These are phyloP conservation scores for Panzeria rudis DNA, from an alignment of 2,888 invertebrate species.

Conservation along the genomic window DNA sequence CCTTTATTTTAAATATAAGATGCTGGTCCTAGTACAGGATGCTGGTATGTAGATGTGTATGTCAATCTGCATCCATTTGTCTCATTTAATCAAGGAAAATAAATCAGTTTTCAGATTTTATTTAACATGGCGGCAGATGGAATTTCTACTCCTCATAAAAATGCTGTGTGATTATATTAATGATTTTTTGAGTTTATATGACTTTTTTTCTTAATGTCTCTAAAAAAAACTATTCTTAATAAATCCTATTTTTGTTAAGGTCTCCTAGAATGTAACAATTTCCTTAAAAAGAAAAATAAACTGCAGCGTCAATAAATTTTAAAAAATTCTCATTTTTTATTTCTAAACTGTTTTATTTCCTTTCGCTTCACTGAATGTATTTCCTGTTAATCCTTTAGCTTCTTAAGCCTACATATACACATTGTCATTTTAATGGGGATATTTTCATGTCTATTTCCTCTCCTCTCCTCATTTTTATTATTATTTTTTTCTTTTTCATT, in stretches of 20 bases:
- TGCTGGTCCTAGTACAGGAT: no score
- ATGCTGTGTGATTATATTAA: no score
- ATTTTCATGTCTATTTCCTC: neutral
- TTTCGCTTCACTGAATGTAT: neutral
- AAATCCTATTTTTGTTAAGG: neutral
- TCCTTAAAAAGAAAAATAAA: neutral
- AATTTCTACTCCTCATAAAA: no score
- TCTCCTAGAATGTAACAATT: neutral
- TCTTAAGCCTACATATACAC: neutral
- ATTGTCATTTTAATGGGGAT: neutral
- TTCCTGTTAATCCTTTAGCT: conserved; percentile 5
- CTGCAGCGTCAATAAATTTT: neutral
- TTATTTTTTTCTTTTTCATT: neutral
- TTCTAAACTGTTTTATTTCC: neutral
- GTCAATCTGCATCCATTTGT: no score
- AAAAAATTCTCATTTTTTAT: neutral
- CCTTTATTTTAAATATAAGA: no score
- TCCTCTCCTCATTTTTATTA: neutral
- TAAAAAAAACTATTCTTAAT: no score
- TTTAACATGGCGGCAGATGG: no score
- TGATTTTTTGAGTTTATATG: no score
- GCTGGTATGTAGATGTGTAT: no score
- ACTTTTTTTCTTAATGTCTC: no score
- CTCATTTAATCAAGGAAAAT: no score
- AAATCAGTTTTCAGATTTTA: no score